Base-by-base conservation (phyloP, 2,797 vertebrate genomes). In the Poeciliopsis paucimaculata region DNA sequence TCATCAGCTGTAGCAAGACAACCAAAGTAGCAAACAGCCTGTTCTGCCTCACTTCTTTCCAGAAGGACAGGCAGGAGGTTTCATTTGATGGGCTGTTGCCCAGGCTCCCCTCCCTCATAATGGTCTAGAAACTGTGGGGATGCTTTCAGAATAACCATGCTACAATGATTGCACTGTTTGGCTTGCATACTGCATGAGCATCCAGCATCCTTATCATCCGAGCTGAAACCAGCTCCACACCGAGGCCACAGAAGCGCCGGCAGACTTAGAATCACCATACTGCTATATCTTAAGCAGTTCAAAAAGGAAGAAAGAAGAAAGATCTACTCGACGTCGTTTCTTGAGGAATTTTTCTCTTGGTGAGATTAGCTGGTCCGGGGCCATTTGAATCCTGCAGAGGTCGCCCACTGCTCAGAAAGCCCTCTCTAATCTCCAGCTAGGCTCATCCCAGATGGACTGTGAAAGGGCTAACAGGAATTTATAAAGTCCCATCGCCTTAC, bases 11-110 rank as follows among this genome's bases (percentile, higher is more conserved):
- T 88, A 84, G 84, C 34, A 70, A 92, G 88, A 87, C 86, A 84
- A 84, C 79, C 80, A 89, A 86, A 88, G 86, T 77, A 88, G 87
- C 86, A 90, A 93, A 89, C 87, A 87, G 79, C 84, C 75, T 83
- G 91, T 92, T 94, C 91, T 90, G 90, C 91, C 91, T 90, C 88
- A 81, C 79, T 88, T 92, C 85, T 71, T 86, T 81, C 72, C 78
- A 90, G 83, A 90, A 83, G 87, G 90, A 89, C 85, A 88, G 87
- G 88, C 86, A 87, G 79, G 84, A 87, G 85, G 87, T 91, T 93
- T 91, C 84, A 89, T 94, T 93, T 93, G 93, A 93, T 89, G 89
- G 88, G 90, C 90, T 88, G 89, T 90, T 93, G 91, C 89, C 84
- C 88, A 77, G 88, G 77, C 92, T 81, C 82, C 89, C 86, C 82